A percentile compares a stretch with the other conserved stretches of the same genome.
Conservation (phyloP, 2,888 invertebrate genomes). For the Cantharis rufa region DNA sequence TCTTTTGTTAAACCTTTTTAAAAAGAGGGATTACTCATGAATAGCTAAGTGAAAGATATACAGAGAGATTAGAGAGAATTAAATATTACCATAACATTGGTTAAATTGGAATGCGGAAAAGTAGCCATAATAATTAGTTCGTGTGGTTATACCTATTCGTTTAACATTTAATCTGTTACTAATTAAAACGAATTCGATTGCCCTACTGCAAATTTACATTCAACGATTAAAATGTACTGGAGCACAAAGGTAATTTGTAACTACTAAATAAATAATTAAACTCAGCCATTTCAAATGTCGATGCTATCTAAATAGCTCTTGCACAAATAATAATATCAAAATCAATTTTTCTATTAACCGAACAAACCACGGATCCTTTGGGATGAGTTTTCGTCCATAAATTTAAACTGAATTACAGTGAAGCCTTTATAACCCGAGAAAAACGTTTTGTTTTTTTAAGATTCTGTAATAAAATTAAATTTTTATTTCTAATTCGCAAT, state of each 20-base stretch:
- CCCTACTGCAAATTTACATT: not conserved
- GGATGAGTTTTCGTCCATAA: too few species aligned
- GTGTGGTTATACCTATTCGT: constrained; percentile 25
- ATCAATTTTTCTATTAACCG: too few species aligned
- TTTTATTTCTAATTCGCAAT: too few species aligned
- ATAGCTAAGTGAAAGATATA: constrained; percentile 52
- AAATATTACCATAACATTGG: constrained; percentile 46
- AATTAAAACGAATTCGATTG: not conserved
- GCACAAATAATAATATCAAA: too few species aligned
- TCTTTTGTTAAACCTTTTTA: constrained; percentile 41
- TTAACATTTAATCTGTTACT: not conserved
- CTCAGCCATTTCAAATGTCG: not conserved
- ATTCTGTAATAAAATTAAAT: too few species aligned
- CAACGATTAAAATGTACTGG: not conserved
- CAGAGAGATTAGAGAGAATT: constrained; percentile 48
- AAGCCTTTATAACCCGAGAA: too few species aligned
- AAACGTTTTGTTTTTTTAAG: too few species aligned
- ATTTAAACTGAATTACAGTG: too few species aligned
- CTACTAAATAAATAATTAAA: not conserved
- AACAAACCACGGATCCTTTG: too few species aligned
- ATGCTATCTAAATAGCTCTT: not conserved
- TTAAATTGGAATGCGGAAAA: constrained; percentile 30
- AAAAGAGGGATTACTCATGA: constrained; percentile 49
- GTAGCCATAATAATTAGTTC: constrained; percentile 38
- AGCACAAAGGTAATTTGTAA: not conserved